Evolutionary conservation across 2,888 invertebrate species (phyloP), one percentile per base, ranked within the genome.

Genomic region (Torymus tubicola): DNA sequence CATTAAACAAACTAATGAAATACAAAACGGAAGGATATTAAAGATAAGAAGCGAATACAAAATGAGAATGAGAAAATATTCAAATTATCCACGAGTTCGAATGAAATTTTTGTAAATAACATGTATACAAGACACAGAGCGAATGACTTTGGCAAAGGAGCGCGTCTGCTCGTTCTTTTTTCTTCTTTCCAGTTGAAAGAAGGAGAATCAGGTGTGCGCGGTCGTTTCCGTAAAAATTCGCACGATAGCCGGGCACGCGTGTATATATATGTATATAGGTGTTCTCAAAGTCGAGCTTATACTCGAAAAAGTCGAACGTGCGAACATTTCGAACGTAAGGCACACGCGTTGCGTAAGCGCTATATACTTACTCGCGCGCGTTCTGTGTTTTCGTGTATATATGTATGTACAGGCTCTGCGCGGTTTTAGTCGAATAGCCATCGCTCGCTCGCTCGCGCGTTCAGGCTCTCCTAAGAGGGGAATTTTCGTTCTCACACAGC

Each of bases 401-500:
- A 21, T 21, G 64, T 21, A 21, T 21, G 64, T 52, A 13, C 18
- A 5, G 31, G 31, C 31, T 31, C 61, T 24, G 52, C 52, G 69
- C 67, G 74, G 74, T 75, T 80, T 80, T 80, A 78, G 78, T 63
- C 55, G 55, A 80, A 55, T 52, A 65, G 70, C 63, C 73, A 65
- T 58, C 52, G 78, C 67, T 13, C 65, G 14, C 60, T 21, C 21
- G 21, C 21, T 21, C 21, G 21, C 21, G 53, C 21, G 31, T 5
- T 31, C 31, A 31, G 52, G 55, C n/a, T 52, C 78, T 73, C 69
- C 61, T 70, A 65, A 76, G 74, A 77, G 77, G 72, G 74, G 78
- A 73, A 78, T 81, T 82, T 82, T 82, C 80, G 82, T 80, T 82
- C 78, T 80, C 82, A 82, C 82, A 82, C 63, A 13, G 63, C 69